Base-by-base conservation (phyloP, 2,113 vertebrate genomes). In the Bagarius yarrelli region DNA sequence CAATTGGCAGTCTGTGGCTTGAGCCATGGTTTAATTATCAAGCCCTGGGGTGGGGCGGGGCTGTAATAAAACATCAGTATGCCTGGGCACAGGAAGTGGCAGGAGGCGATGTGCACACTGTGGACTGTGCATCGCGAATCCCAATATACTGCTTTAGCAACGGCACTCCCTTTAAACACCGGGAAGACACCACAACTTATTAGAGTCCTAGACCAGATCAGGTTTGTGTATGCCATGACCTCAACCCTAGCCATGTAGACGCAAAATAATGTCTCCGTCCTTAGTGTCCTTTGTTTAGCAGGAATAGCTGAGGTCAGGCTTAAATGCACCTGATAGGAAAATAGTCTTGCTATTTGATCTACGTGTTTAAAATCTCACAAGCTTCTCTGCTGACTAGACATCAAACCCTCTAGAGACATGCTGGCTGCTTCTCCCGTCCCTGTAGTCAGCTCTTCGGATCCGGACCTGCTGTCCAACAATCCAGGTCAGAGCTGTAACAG, bases 41-140 rank as follows among this genome's bases (percentile, higher is more conserved):
- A 79, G 53, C 83, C 30, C 78, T 56, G 70, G 80, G 83, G 84
- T 84, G 78, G 59, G 57, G 67, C 40, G 25, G 73, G 19, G 79
- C 74, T 36, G 83, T 87, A 87, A 87, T 87, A 85, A 87, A 84
- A 57, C 80, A 87, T 87, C 80, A 86, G 86, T 81, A 84, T 87
- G 73, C 83, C 57, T 66, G 83, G 73, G 71, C 82, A 77, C 80
- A 76, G 79, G 64, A 67, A 81, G 67, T 57, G 40, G 59, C 36
- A 19, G 72, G 56, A 61, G 47, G 73, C 52, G 72, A 79, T 53
- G 47, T 50, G 78, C 60, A 50, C n/a, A 50, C 59, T 60, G 80
- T 40, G 72, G 66, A 72, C 23, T 59, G 78, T 52, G 56, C 56
- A 34, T 40, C 30, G 71, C 59, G 86, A 87, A 86, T 86, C 85